Percentiles rank a stretch among this genome's conserved stretches.
These are phyloP conservation scores for Lethrus apterus DNA, from an alignment of 1,140 invertebrate species.

Conservation along the genomic window DNA sequence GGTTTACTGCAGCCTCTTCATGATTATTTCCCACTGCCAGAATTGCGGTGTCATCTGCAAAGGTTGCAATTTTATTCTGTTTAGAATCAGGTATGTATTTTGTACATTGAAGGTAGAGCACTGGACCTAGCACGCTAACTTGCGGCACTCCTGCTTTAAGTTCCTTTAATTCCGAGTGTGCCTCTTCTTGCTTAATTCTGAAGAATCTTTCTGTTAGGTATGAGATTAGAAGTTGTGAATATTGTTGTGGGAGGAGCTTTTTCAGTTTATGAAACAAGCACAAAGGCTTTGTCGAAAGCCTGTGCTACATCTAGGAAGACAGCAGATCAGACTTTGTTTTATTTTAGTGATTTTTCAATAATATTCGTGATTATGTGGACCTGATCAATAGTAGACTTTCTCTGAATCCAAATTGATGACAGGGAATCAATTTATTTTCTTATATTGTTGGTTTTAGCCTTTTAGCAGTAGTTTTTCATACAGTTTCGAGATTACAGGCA, in stretches of 20 bases:
- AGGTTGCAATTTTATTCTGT: slow-evolving; percentile 25
- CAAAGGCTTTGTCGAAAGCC: too few relatives aligned
- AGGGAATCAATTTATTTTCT: slow-evolving; percentile 6
- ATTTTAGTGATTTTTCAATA: slow-evolving; percentile 14
- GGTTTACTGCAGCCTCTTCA: slow-evolving; percentile 11
- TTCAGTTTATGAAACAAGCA: slow-evolving; percentile 20
- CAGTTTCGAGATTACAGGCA: slow-evolving; percentile 32
- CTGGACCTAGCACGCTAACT: slow-evolving; percentile 31
- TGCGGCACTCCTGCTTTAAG: slow-evolving; percentile 34
- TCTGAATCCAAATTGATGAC: slow-evolving; percentile 17
- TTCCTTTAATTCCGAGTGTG: slow-evolving; percentile 17
- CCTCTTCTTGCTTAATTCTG: slow-evolving; percentile 27
- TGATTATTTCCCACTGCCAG: slow-evolving; percentile 8
- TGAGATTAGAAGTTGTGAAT: slow-evolving; percentile 24
- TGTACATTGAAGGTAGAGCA: slow-evolving; percentile 32
- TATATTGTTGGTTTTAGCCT: slow-evolving; percentile 25
- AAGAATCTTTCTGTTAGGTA: slow-evolving; percentile 25
- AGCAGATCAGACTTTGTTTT: slow-evolving; percentile 20
- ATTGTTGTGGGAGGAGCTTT: slow-evolving; percentile 12
- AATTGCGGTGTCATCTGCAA: slow-evolving; percentile 31
- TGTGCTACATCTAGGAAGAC: slow-evolving; percentile 28
- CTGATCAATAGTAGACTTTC: slow-evolving; percentile 15
- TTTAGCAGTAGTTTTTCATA: too few relatives aligned
- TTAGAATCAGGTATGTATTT: slow-evolving; percentile 25
- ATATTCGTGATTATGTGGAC: slow-evolving; percentile 17